phyloP scores from a whole-genome alignment of 2,797 vertebrate genomes.

The Sciurus carolinensis region DNA sequence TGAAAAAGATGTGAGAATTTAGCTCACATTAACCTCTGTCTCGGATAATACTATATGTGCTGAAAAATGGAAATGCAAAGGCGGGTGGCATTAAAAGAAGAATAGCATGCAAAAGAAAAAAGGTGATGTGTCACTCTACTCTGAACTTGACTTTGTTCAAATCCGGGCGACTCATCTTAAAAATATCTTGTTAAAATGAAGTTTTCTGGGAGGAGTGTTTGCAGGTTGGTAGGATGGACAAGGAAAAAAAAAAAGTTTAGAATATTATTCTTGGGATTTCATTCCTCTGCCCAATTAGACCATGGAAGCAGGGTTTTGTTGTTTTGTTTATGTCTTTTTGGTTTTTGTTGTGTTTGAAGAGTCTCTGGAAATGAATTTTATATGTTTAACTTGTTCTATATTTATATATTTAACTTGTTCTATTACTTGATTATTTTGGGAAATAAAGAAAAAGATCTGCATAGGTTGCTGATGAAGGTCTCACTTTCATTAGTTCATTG shows the following conservation, averaged over 20 bases:
- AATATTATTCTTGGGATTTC: not conserved
- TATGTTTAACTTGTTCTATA: not conserved
- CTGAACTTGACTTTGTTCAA: not conserved
- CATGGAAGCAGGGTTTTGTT: not conserved
- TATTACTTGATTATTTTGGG: not conserved
- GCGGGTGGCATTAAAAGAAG: not conserved
- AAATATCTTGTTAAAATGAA: not conserved
- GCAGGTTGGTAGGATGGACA: not conserved
- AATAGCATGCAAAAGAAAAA: not conserved
- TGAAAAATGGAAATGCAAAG: not conserved
- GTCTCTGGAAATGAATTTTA: constrained; percentile 36
- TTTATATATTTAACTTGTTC: not conserved
- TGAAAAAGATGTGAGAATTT: constrained; percentile 12
- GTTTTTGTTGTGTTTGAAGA: not conserved
- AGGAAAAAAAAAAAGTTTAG: not conserved
- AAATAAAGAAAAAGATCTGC: constrained; percentile 34
- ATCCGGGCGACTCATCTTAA: not conserved
- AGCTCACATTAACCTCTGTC: not conserved
- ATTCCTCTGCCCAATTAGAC: not conserved
- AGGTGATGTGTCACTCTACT: not conserved
- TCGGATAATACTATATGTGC: too few species aligned
- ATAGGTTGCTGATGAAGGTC: not conserved
- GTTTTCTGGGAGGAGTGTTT: not conserved
- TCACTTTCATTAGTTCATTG: not conserved
- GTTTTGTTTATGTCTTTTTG: not conserved